Evolutionary conservation across 2,797 vertebrate genomes (phyloP).

Genomic region (Coregonus ussuriensis): DNA sequence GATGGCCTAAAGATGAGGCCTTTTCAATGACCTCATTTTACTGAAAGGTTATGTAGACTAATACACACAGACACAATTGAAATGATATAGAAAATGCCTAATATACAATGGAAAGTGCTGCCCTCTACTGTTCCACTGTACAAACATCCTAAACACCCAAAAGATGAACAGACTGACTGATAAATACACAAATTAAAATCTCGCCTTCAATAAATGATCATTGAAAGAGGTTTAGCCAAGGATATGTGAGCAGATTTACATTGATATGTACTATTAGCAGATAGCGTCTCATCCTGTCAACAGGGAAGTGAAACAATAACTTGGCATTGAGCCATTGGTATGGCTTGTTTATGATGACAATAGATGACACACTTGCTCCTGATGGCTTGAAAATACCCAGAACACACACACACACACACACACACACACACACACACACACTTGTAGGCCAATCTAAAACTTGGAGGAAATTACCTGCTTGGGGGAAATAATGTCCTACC

Average conservation of each 20-base stretch:
- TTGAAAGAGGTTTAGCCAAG: background rate
- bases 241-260: background rate
- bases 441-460: no score
- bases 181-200: background rate
- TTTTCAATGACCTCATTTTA: background rate
- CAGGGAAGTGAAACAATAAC: constrained; percentile 37
- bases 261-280: background rate
- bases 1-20: background rate
- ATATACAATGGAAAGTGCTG: background rate
- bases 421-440: no score
- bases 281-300: constrained; percentile 10
- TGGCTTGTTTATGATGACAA: background rate
- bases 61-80: constrained; percentile 5
- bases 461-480: no score
- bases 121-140: constrained; percentile 5
- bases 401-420: background rate
- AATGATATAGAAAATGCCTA: constrained; percentile 3
- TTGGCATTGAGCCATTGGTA: background rate
- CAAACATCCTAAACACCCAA: background rate
- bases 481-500: no score
- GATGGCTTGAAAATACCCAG: background rate
- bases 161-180: background rate
- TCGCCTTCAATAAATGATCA: background rate
- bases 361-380: background rate
- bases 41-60: background rate